These are phyloP conservation scores for Lineus longissimus DNA, from an alignment of 1,140 invertebrate species.

Conservation along the genomic window DNA sequence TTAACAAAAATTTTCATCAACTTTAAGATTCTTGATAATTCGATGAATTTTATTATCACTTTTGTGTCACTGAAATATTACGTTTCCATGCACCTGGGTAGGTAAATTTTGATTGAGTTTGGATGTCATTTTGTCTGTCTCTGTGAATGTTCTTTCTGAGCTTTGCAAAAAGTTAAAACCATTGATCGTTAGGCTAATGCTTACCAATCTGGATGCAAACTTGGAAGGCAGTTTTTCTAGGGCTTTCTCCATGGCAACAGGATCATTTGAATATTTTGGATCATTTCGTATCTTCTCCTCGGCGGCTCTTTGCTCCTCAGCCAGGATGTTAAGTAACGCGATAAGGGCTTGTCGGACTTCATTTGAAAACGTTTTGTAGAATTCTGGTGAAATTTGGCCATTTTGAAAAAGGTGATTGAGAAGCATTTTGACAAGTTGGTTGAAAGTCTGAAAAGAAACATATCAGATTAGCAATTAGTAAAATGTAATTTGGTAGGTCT, in stretches of 20 bases:
- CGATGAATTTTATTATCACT: too few relatives aligned
- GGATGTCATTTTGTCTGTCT: too few relatives aligned
- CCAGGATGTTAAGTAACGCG: not conserved
- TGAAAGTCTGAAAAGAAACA: constrained; percentile 4
- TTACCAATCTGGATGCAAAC: not conserved
- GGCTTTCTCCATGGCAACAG: constrained; percentile 1
- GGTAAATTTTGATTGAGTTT: too few relatives aligned
- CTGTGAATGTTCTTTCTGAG: too few relatives aligned
- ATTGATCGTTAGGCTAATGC: not conserved
- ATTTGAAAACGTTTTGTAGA: constrained; percentile 1
- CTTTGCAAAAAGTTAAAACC: too few relatives aligned
- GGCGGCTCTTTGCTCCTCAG: not conserved
- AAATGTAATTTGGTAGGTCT: too few relatives aligned
- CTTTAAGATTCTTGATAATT: too few relatives aligned
- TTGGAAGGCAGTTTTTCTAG: not conserved
- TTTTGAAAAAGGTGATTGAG: not conserved
- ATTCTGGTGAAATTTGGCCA: constrained; percentile 4
- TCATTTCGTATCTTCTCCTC: not conserved
- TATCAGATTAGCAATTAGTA: not conserved
- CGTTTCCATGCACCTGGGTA: too few relatives aligned
- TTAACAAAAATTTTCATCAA: not conserved
- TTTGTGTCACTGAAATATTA: not conserved
- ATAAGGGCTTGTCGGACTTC: constrained; percentile 1
- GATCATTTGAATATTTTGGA: constrained; percentile 1
- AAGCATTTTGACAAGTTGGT: constrained; percentile 1